phyloP scores from a whole-genome alignment of 2,888 invertebrate genomes.

The Oligia latruncula region DNA sequence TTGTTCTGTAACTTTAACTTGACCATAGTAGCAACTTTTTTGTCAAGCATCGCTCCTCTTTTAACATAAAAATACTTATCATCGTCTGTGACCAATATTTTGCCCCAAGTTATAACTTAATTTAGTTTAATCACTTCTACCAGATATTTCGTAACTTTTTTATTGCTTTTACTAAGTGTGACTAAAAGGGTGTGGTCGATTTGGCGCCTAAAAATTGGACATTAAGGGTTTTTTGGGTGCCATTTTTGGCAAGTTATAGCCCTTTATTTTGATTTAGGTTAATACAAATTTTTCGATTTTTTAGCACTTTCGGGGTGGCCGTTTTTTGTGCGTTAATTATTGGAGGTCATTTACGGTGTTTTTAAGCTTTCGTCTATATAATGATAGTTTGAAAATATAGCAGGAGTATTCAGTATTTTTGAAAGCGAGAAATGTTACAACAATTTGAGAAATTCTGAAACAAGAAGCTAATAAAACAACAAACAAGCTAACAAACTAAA shows the following conservation, averaged over 20 bases:
- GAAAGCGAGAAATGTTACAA: background rate
- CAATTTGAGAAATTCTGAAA: background rate
- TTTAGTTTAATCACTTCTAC: conserved; percentile 78
- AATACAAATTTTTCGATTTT: conserved; percentile 66
- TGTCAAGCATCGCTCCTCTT: conserved; percentile 24
- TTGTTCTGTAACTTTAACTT: background rate
- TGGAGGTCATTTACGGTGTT: conserved; percentile 25
- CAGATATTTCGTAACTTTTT: conserved; percentile 73
- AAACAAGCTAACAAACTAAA: background rate
- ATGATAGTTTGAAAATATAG: too few relatives aligned
- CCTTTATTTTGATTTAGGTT: conserved; percentile 75
- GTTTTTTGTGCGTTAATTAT: conserved; percentile 38
- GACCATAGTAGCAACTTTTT: conserved; percentile 33
- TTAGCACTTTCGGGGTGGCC: conserved; percentile 61
- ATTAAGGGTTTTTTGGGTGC: conserved; percentile 71
- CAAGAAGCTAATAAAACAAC: background rate
- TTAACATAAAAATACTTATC: conserved; percentile 35
- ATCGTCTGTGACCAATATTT: conserved; percentile 70
- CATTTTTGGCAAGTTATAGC: conserved; percentile 73
- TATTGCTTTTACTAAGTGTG: conserved; percentile 78
- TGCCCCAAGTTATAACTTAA: conserved; percentile 80
- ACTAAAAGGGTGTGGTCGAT: conserved; percentile 83
- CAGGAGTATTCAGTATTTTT: background rate
- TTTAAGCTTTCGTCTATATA: background rate
- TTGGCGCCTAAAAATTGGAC: conserved; percentile 81